Conservation (phyloP, 23 tunicate genomes). For the Trididemnum nubilum region DNA sequence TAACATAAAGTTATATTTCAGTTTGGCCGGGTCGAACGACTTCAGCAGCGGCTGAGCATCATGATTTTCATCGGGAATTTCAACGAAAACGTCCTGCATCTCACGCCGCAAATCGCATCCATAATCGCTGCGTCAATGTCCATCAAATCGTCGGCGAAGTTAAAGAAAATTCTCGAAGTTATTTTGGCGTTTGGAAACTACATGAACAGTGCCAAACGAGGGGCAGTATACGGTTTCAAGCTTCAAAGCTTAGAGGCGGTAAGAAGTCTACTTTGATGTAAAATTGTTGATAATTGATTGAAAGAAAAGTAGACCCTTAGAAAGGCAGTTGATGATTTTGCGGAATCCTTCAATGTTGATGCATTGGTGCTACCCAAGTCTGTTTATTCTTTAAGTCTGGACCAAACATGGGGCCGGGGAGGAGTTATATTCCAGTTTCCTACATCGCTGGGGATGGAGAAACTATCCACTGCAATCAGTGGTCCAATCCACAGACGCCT, state of each 20-base stretch:
- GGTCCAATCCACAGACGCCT: no score
- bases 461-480: no score
- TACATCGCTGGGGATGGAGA: no score
- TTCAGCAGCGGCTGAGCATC: constrained; percentile 91
- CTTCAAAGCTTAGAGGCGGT: constrained; percentile 90
- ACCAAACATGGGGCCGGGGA: no score
- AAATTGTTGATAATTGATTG: background rate
- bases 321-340: no score
- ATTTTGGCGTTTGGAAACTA: constrained; percentile 96
- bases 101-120: constrained; percentile 89
- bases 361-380: no score
- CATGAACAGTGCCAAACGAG: constrained; percentile 96
- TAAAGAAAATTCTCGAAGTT: constrained; percentile 86
- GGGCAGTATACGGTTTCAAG: constrained; percentile 96
- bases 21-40: constrained; percentile 95
- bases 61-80: constrained; percentile 97
- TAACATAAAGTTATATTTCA: no score
- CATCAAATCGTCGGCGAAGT: constrained; percentile 77
- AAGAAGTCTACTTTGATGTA: constrained; percentile 28
- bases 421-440: no score
- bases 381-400: no score
- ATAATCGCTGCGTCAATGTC: constrained; percentile 98
- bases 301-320: no score
- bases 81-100: constrained; percentile 47
- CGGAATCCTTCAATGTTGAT: no score